phyloP scores from a whole-genome alignment of 2,113 vertebrate genomes.

The Heterotilapia buettikoferi region DNA sequence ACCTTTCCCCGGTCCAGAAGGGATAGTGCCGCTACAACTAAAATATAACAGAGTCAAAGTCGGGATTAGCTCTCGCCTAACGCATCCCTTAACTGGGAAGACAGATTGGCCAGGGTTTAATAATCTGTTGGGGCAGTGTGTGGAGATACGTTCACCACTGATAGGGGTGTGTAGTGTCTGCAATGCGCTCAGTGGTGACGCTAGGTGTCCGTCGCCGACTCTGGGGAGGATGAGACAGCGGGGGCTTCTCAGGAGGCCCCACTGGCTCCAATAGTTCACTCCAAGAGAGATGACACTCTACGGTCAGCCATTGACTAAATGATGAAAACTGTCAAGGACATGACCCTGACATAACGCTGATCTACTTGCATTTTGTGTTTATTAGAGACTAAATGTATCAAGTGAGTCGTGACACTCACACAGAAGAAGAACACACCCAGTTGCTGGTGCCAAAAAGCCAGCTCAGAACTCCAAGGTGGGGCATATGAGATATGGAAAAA shows the following conservation, averaged over 20 bases:
- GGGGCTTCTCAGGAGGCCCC: neutral
- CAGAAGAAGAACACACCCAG: neutral
- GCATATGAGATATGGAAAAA: neutral
- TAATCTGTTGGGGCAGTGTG: neutral
- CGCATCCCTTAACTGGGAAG: neutral
- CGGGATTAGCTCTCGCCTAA: neutral
- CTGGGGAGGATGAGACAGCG: neutral
- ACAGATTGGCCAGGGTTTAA: neutral
- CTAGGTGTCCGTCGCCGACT: accelerated
- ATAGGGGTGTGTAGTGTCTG: neutral
- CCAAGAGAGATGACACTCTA: neutral
- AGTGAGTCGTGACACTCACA: neutral
- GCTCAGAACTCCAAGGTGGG: neutral
- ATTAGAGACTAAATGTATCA: neutral
- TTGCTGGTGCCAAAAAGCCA: neutral
- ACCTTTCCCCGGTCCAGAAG: neutral
- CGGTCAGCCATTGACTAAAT: neutral
- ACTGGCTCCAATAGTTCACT: neutral
- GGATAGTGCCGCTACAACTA: neutral
- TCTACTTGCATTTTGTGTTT: neutral
- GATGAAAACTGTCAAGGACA: neutral
- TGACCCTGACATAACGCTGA: neutral
- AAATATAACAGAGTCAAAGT: neutral
- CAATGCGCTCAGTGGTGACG: neutral
- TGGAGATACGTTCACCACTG: neutral